phyloP scores from a whole-genome alignment of 2,888 invertebrate species.

The Cephus rjabovi region DNA sequence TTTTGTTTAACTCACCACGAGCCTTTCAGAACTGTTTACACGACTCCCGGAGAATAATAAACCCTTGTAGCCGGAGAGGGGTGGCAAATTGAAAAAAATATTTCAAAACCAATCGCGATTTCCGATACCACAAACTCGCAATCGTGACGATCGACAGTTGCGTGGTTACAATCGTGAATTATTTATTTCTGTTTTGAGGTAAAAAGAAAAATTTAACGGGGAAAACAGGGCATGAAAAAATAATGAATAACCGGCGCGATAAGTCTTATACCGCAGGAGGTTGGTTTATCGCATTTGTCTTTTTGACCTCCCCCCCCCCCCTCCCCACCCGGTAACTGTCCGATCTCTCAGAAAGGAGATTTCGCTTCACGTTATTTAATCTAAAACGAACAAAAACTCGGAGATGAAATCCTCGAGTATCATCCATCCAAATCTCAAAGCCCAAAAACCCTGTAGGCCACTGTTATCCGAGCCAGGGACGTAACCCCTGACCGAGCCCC shows the following conservation, averaged over 20 bases:
- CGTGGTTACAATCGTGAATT: neutral
- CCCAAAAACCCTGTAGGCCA: neutral
- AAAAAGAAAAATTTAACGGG: neutral
- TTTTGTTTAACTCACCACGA: neutral
- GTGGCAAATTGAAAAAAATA: neutral
- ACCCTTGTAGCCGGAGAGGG: neutral
- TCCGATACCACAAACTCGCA: neutral
- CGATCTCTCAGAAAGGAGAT: neutral
- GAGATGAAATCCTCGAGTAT: neutral
- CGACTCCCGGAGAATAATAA: neutral
- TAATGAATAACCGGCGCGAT: constrained; percentile 7
- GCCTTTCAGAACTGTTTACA: neutral
- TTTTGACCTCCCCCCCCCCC: too few species aligned
- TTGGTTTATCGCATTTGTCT: constrained; percentile 5
- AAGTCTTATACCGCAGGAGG: neutral
- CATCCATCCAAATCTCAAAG: neutral
- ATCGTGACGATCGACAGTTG: neutral
- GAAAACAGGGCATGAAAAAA: constrained; percentile 5
- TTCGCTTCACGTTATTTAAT: constrained; percentile 1
- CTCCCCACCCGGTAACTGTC: neutral
- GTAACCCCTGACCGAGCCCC: neutral
- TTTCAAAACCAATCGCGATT: neutral
- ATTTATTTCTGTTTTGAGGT: too few species aligned
- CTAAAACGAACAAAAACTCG: constrained; percentile 1
- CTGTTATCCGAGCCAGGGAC: neutral